Base-by-base conservation (phyloP, 2,888 invertebrate genomes). In the Habrosyne pyritoides region DNA sequence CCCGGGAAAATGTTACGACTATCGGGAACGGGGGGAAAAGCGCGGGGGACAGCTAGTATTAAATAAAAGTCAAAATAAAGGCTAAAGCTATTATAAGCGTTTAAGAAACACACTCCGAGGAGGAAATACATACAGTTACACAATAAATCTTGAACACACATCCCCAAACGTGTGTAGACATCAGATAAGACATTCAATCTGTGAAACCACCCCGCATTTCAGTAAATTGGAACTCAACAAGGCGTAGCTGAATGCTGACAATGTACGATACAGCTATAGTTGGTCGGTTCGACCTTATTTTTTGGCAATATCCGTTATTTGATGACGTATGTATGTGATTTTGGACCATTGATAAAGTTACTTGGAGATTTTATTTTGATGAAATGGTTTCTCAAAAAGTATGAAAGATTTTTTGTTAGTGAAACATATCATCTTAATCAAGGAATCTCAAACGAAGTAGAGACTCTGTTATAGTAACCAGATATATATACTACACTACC, bases 221-320 rank as follows among this genome's bases (percentile, higher is more conserved):
- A 42, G 42, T 42, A 42, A 42, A 42, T 42, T 42, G 42, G 42
- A 42, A 42, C 18, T 6, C 42, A 42, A 42, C 42, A 42, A 18
- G 42, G 8, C 42, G 42, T 42, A 8, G 8, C 2, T n/a, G 2
- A 12, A 42, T 2, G 24, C 24, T 24, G 1, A 18, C 18, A 8
- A 42, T 18, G 18, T 12, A 12, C 12, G 12, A 8, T 18, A 42
- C 8, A 18, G 2, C 14, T 42, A 18, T 18, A 18, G 18, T 42
- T 18, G 7, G 18, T 18, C n/a, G n/a, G 1, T 8, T 12, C 14
- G 42, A 2, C 42, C 42, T n/a, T 33, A n/a, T n/a, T 30, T 12
- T 30, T 6, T 30, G 2, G 12, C 8, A 5, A 33, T 1, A n/a
- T 33, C 8, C n/a, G 1, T 33, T 30, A 33, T 33, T 33, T 33